phyloP scores from a whole-genome alignment of 2,888 invertebrate species.

The Eristalis arbustorum region DNA sequence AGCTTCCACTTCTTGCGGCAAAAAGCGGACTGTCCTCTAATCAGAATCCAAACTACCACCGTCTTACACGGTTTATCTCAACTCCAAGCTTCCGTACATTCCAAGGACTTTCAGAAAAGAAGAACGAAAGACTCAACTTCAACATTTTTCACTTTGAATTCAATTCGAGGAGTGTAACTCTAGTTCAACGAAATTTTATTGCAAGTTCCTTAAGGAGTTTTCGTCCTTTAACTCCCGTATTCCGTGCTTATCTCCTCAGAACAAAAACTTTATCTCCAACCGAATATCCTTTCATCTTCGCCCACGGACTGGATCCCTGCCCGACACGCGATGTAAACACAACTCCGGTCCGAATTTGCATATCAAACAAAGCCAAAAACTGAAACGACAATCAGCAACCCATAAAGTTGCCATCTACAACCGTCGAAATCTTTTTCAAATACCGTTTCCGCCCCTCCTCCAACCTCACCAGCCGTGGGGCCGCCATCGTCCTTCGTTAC shows the following conservation, averaged over 20 bases:
- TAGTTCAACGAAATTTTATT: background rate
- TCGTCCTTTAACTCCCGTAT: background rate
- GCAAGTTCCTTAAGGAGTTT: background rate
- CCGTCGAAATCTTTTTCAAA: constrained; percentile 39
- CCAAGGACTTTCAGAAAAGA: background rate
- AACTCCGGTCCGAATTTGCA: constrained; percentile 42
- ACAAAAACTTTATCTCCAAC: background rate
- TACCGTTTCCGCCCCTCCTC: constrained; percentile 13
- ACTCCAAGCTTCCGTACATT: background rate
- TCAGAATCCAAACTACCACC: no score
- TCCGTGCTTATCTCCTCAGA: background rate
- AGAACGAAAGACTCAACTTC: background rate
- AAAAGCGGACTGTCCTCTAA: no score
- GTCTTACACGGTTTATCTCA: background rate
- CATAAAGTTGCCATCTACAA: background rate
- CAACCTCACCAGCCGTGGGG: background rate
- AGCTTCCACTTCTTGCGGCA: no score
- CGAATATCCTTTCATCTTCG: background rate
- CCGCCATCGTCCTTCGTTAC: constrained; percentile 26
- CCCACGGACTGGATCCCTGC: background rate
- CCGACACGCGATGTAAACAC: constrained; percentile 22
- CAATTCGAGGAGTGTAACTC: background rate
- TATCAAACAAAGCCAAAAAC: constrained; percentile 49
- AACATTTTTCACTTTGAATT: background rate
- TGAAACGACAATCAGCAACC: constrained; percentile 21